Conservation (phyloP, 1,140 invertebrate genomes). For the Ephestia elutella region DNA sequence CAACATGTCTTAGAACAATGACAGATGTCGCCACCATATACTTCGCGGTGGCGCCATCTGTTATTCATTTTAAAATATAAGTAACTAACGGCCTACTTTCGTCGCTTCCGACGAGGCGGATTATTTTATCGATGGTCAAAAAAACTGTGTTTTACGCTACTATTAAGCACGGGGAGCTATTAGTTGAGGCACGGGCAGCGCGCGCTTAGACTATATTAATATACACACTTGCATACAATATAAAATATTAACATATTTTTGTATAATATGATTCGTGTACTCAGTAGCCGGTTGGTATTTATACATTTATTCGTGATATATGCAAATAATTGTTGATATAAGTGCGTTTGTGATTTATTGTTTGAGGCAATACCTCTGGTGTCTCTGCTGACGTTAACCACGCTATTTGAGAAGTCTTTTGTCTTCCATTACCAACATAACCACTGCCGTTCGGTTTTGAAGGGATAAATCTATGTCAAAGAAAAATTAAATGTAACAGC, state of each 20-base stretch:
- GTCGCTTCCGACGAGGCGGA: not conserved
- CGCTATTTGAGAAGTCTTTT: not conserved
- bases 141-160: constrained; percentile 11
- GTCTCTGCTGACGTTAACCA: not conserved
- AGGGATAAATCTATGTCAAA: not conserved
- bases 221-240: constrained; percentile 62
- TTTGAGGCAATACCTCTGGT: not conserved
- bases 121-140: not conserved
- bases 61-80: not conserved
- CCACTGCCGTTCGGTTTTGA: not conserved
- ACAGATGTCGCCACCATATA: not conserved
- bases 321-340: constrained; percentile 48
- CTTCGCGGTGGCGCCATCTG: not conserved
- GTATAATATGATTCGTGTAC: constrained; percentile 68
- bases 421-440: not conserved
- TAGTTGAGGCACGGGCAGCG: constrained; percentile 40
- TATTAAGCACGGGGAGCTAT: not conserved
- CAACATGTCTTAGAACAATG: not conserved
- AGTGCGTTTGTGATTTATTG: constrained; percentile 49
- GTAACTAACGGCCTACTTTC: not conserved
- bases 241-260: constrained; percentile 66
- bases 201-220: constrained; percentile 54
- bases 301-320: constrained; percentile 52
- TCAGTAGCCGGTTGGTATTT: constrained; percentile 66
- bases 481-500: not conserved